A percentile compares a stretch with the other conserved stretches of the same genome.
Conservation (phyloP, 2,113 vertebrate species). For the Notothenia rossii region DNA sequence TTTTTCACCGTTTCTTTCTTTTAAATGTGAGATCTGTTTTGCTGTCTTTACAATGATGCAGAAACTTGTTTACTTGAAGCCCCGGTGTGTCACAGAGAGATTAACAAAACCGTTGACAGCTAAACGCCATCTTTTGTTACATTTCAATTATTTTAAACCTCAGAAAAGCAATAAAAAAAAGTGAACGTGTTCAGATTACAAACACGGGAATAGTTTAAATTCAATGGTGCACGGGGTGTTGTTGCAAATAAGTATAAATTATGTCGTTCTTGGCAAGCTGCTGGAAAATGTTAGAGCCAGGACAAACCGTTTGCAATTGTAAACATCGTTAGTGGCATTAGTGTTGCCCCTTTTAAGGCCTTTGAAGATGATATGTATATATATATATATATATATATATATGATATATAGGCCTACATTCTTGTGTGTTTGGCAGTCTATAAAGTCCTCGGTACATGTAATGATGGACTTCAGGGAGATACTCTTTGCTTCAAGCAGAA, state of each 20-base stretch:
- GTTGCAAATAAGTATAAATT: conserved; percentile 46
- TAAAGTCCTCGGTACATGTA: conserved; percentile 66
- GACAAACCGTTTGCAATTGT: conserved; percentile 46
- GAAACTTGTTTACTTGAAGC: conserved; percentile 19
- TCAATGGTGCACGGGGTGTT: conserved; percentile 13
- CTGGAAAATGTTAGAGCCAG: conserved; percentile 36
- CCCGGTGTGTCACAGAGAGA: conserved; percentile 2
- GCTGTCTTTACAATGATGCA: conserved; percentile 46
- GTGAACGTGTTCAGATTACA: conserved; percentile 29
- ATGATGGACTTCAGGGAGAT: conserved; percentile 33
- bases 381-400: background rate
- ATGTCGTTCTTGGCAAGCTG: conserved; percentile 38
- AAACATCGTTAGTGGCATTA: conserved; percentile 37
- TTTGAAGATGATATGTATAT: conserved; percentile 20
- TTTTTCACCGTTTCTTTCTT: conserved; percentile 24
- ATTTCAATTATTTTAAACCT: conserved; percentile 18
- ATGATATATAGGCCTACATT: no score
- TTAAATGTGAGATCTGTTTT: conserved; percentile 24
- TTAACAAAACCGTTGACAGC: conserved; percentile 40
- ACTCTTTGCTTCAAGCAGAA: conserved; percentile 16
- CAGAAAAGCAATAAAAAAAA: conserved; percentile 29
- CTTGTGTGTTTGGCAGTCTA: conserved; percentile 6
- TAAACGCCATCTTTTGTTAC: conserved; percentile 30
- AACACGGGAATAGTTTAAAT: conserved; percentile 41
- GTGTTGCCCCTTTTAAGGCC: conserved; percentile 31